A percentile compares a stretch with the other conserved stretches of the same genome.
Evolutionary conservation across 1,140 invertebrate genomes (phyloP).

Genomic region (Periplaneta americana): DNA sequence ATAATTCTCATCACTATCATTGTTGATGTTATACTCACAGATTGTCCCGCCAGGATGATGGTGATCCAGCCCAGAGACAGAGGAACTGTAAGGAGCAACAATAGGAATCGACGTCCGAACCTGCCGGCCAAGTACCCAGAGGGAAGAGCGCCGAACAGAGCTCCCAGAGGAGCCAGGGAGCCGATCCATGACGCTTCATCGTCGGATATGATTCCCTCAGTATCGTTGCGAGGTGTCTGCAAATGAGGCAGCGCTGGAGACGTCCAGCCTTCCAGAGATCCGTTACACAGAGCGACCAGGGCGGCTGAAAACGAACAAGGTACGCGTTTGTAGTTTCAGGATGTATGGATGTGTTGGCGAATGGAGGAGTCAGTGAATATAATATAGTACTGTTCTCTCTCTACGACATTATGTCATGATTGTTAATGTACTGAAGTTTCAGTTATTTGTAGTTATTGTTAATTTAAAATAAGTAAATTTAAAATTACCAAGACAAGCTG

Average conservation of each 20-base stretch:
- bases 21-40: too few species aligned
- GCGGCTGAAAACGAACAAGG: too few species aligned
- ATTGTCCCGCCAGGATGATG: conserved; percentile 1
- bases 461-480: too few species aligned
- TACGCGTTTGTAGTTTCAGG: too few species aligned
- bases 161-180: conserved; percentile 19
- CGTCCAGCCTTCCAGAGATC: conserved; percentile 50
- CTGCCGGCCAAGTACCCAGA: conserved; percentile 35
- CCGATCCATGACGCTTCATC: conserved; percentile 13
- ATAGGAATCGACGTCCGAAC: conserved; percentile 29
- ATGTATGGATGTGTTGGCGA: too few species aligned
- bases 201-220: conserved; percentile 10
- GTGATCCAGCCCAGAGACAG: neutral
- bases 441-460: too few species aligned
- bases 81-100: neutral
- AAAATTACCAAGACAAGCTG: too few species aligned
- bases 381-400: too few species aligned
- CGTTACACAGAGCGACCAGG: conserved; percentile 45
- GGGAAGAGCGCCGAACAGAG: conserved; percentile 24
- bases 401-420: too few species aligned
- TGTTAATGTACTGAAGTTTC: too few species aligned
- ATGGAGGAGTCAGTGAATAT: too few species aligned
- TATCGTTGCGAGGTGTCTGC: conserved; percentile 6
- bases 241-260: conserved; percentile 44
- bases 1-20: too few species aligned